Evolutionary conservation across 2,113 vertebrate species (phyloP).

Genomic region (Pogona vitticeps): DNA sequence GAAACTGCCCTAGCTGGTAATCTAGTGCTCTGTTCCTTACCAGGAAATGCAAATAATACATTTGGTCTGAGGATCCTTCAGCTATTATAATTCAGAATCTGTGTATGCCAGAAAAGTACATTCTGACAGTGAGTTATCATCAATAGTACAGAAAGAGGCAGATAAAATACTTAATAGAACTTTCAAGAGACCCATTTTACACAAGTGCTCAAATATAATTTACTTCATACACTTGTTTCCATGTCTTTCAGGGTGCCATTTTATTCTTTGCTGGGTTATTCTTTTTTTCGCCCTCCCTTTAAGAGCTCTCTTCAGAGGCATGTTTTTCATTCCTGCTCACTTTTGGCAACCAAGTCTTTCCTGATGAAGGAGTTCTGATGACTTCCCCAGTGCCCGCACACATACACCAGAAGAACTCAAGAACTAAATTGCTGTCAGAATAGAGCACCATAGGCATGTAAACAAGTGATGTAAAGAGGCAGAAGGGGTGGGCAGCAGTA

Average conservation of each 20-base stretch:
- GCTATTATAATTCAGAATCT: constrained; percentile 47
- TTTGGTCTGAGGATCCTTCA: constrained; percentile 46
- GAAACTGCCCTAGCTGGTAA: background rate
- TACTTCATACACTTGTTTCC: constrained; percentile 2
- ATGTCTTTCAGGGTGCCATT: constrained; percentile 19
- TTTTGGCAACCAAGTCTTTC: background rate
- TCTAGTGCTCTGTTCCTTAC: constrained; percentile 22
- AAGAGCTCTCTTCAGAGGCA: background rate
- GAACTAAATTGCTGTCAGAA: too few relatives aligned
- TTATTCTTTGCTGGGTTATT: background rate
- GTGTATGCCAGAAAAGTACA: constrained; percentile 55
- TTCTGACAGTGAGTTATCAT: constrained; percentile 60
- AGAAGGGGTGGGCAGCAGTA: too few relatives aligned
- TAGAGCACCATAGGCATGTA: too few relatives aligned
- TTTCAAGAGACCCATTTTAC: constrained; percentile 54
- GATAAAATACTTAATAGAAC: constrained; percentile 57
- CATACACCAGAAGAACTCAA: background rate
- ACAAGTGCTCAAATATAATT: constrained; percentile 28
- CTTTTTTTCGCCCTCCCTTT: background rate
- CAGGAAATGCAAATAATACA: constrained; percentile 55
- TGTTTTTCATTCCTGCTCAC: background rate
- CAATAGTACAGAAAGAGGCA: constrained; percentile 37
- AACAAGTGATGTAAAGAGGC: too few relatives aligned
- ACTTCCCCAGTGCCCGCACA: background rate
- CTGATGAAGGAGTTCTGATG: background rate